A percentile compares a stretch with the other conserved stretches of the same genome.
Evolutionary conservation across 1,140 invertebrate genomes (phyloP).

Genomic region (Eupristina koningsbergeri): DNA sequence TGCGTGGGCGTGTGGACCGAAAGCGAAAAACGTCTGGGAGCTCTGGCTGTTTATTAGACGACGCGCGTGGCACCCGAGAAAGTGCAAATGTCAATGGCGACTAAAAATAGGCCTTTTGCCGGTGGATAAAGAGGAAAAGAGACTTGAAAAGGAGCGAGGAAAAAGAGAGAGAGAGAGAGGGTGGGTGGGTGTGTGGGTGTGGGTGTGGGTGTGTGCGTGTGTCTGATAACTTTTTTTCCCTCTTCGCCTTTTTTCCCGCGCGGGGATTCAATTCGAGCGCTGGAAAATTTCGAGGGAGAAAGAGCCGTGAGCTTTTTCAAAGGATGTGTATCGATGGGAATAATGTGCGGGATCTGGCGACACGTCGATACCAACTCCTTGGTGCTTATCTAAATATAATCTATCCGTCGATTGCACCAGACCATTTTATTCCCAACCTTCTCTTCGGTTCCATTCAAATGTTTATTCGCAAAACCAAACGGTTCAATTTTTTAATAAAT

Average conservation of each 20-base stretch:
- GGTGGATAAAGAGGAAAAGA: neutral
- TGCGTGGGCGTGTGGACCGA: constrained; percentile 17
- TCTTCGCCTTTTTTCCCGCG: neutral
- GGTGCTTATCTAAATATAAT: neutral
- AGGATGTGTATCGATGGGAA: too few relatives aligned
- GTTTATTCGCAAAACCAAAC: neutral
- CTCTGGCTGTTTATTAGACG: constrained; percentile 3
- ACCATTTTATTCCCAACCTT: too few relatives aligned
- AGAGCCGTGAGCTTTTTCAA: too few relatives aligned
- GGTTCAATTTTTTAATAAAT: neutral
- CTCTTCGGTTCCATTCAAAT: neutral
- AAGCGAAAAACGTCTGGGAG: constrained; percentile 13
- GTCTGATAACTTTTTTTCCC: neutral
- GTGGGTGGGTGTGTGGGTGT: too few relatives aligned
- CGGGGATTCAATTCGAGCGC: neutral
- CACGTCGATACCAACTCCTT: neutral
- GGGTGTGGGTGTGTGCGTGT: too few relatives aligned
- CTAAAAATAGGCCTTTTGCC: constrained; percentile 56
- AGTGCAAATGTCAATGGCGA: constrained; percentile 62
- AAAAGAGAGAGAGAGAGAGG: neutral
- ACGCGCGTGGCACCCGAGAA: constrained; percentile 49
- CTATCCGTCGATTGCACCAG: too few relatives aligned
- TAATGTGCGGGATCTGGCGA: neutral
- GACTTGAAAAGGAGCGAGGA: neutral
- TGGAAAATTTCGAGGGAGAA: too few relatives aligned